phyloP scores from a whole-genome alignment of 2,113 vertebrate species.

The Thunnus thynnus region DNA sequence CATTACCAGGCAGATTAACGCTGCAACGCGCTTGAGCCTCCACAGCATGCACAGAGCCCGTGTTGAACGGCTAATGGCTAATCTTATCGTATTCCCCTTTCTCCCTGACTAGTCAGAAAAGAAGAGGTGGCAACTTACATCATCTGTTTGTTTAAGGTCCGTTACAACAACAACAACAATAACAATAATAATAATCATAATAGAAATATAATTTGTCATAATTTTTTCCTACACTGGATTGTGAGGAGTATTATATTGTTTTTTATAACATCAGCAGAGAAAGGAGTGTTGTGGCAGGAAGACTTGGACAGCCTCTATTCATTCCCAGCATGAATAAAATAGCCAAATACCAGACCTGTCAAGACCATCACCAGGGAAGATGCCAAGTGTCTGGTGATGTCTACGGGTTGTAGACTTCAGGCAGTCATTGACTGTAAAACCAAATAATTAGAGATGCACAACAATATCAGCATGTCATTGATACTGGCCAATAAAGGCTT shows the following conservation, averaged over 20 bases:
- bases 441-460: no score
- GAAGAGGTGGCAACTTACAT: conserved; percentile 6
- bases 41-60: conserved; percentile 64
- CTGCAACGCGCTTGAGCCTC: conserved; percentile 72
- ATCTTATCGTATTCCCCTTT: conserved; percentile 73
- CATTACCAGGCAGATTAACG: conserved; percentile 80
- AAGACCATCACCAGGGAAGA: conserved; percentile 25
- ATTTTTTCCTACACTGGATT: not conserved
- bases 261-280: conserved; percentile 9
- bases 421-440: not conserved
- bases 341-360: conserved; percentile 21
- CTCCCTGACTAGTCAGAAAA: conserved; percentile 33
- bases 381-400: conserved; percentile 1
- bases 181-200: not conserved
- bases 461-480: no score
- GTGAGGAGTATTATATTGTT: not conserved
- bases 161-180: not conserved
- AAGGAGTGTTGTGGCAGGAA: not conserved
- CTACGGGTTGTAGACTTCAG: not conserved
- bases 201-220: not conserved
- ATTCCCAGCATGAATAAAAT: conserved; percentile 19
- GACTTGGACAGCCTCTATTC: conserved; percentile 11
- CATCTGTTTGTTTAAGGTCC: conserved; percentile 18
- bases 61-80: conserved; percentile 76
- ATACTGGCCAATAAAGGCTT: no score